Percentiles rank a stretch among this genome's conserved stretches.
phyloP scores from a whole-genome alignment of 2,113 vertebrate genomes.

The Spea multiplicata region DNA sequence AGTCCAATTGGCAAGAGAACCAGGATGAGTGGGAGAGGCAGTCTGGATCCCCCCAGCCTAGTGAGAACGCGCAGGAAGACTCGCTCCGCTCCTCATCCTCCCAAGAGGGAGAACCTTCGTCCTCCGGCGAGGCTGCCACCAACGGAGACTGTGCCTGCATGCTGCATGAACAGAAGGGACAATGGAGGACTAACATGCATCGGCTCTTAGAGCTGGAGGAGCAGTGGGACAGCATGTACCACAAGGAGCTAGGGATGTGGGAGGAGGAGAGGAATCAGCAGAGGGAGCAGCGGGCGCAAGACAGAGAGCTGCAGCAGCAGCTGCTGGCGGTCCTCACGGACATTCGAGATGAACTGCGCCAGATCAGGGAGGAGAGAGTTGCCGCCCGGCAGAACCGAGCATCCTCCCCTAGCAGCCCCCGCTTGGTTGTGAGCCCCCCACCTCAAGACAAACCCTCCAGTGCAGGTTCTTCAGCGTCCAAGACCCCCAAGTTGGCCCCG shows the following conservation, averaged over 20 bases:
- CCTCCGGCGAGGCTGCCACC: conserved; percentile 5
- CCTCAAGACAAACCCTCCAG: background rate
- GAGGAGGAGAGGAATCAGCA: conserved; percentile 60
- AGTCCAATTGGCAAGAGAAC: conserved; percentile 52
- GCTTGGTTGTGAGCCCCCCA: background rate
- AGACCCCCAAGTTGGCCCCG: background rate
- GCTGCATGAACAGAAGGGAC: conserved; percentile 46
- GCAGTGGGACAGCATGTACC: conserved; percentile 62
- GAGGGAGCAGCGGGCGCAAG: conserved; percentile 55
- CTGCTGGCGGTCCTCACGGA: conserved; percentile 60
- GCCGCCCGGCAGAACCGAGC: conserved; percentile 36
- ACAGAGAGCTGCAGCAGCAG: conserved; percentile 62
- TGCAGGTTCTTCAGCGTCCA: background rate
- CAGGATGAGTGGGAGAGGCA: conserved; percentile 44
- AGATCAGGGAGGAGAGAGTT: conserved; percentile 55
- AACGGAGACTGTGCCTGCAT: conserved; percentile 48
- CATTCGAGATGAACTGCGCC: conserved; percentile 59
- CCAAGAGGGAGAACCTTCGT: conserved; percentile 41
- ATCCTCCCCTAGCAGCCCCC: background rate
- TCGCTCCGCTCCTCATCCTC: conserved; percentile 57
- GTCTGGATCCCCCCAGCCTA: conserved; percentile 46
- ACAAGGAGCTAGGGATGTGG: conserved; percentile 63
- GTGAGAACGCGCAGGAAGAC: conserved; percentile 55
- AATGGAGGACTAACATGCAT: conserved; percentile 58
- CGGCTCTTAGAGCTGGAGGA: conserved; percentile 63